These are phyloP conservation scores for Habrosyne pyritoides DNA, from an alignment of 2,888 invertebrate genomes.

Conservation along the genomic window DNA sequence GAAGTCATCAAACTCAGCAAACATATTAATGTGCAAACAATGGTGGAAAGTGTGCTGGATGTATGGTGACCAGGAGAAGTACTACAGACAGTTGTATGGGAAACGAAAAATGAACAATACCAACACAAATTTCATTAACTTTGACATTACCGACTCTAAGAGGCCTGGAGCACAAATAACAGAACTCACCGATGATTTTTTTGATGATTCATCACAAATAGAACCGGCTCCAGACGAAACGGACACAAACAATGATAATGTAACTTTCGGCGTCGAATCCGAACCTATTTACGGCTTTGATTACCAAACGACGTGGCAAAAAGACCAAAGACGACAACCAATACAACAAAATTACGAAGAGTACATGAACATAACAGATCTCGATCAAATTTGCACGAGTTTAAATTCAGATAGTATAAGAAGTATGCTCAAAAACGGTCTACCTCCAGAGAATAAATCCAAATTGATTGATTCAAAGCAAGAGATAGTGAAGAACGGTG, in stretches of 20 bases:
- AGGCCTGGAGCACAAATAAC: conserved; percentile 79
- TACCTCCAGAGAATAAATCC: conserved; percentile 61
- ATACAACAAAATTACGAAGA: conserved; percentile 71
- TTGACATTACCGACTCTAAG: conserved; percentile 63
- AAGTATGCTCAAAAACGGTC: conserved; percentile 72
- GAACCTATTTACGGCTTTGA: conserved; percentile 73
- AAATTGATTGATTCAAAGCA: conserved; percentile 68
- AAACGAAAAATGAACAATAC: conserved; percentile 76
- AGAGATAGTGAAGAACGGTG: conserved; percentile 66
- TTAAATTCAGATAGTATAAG: conserved; percentile 68
- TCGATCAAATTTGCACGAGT: conserved; percentile 66
- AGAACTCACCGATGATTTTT: conserved; percentile 78
- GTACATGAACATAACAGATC: conserved; percentile 62
- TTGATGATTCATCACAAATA: conserved; percentile 64
- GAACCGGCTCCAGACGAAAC: conserved; percentile 72
- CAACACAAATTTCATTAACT: conserved; percentile 61
- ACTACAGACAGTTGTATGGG: conserved; percentile 92
- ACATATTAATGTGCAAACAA: conserved; percentile 92
- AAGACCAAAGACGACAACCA: conserved; percentile 81
- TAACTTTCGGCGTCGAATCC: conserved; percentile 58
- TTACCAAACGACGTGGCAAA: conserved; percentile 68
- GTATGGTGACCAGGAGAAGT: conserved; percentile 93
- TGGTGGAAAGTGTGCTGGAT: conserved; percentile 96
- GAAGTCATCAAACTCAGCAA: conserved; percentile 84
- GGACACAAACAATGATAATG: conserved; percentile 32